A percentile compares a stretch with the other conserved stretches of the same genome.
Evolutionary conservation across 2,888 invertebrate genomes (phyloP).

Genomic region (Drosophila paramelanica): DNA sequence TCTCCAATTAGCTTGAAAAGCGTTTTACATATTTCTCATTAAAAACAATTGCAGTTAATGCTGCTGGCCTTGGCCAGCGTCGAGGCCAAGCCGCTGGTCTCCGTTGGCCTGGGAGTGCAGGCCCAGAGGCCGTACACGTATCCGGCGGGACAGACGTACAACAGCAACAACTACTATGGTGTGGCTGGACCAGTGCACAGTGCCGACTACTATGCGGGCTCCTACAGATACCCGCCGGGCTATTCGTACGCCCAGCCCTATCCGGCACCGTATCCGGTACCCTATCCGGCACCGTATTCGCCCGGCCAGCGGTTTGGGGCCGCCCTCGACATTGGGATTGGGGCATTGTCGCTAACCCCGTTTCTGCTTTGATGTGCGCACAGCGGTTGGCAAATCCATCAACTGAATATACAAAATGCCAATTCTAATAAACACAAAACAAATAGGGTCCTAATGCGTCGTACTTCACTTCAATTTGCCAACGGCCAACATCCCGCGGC

Average conservation of each 20-base stretch:
- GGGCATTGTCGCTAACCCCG: slow-evolving; percentile 58
- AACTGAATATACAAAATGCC: slow-evolving; percentile 7
- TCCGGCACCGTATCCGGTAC: slow-evolving; percentile 8
- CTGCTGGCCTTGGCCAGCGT: slow-evolving; percentile 24
- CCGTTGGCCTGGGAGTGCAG: slow-evolving; percentile 57
- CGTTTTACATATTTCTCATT: slow-evolving; percentile 4
- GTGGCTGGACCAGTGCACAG: slow-evolving; percentile 1
- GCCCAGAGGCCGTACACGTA: slow-evolving; percentile 30
- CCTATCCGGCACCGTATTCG: slow-evolving; percentile 6
- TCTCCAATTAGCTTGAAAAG: not conserved
- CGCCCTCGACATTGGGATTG: slow-evolving; percentile 58
- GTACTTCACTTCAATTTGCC: slow-evolving; percentile 29
- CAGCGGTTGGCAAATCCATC: slow-evolving; percentile 39
- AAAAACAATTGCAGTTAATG: slow-evolving; percentile 7
- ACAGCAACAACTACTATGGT: slow-evolving; percentile 49
- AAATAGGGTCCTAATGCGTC: slow-evolving; percentile 25
- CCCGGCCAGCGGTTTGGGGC: slow-evolving; percentile 56
- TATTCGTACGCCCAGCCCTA: slow-evolving; percentile 11
- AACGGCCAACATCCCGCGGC: not conserved
- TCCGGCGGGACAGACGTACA: slow-evolving; percentile 37
- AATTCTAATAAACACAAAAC: slow-evolving; percentile 38
- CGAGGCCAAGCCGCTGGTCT: slow-evolving; percentile 62
- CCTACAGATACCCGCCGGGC: slow-evolving; percentile 32
- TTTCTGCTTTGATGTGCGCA: slow-evolving; percentile 57
- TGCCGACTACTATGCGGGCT: slow-evolving; percentile 16